Conservation (phyloP, 2,797 vertebrate species). For the Tenualosa ilisha region DNA sequence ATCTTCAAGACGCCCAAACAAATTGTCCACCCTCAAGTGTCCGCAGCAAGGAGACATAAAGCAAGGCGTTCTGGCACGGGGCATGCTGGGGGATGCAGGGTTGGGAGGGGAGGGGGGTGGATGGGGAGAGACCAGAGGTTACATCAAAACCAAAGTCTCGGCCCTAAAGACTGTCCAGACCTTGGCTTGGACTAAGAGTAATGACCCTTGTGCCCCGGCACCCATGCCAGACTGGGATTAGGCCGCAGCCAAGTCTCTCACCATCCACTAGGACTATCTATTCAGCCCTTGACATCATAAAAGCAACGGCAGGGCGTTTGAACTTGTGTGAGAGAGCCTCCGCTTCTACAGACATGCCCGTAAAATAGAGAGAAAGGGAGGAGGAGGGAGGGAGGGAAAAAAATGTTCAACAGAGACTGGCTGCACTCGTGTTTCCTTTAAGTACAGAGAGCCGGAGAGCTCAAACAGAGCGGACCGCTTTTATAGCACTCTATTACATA, state of each 20-base stretch:
- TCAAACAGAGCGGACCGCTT: constrained; percentile 64
- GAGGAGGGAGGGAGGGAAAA: constrained; percentile 53
- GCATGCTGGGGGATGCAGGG: neutral
- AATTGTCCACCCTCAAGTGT: constrained; percentile 70
- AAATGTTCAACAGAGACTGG: constrained; percentile 51
- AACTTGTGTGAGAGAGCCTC: constrained; percentile 67
- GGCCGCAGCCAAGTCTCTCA: constrained; percentile 47
- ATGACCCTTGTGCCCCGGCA: constrained; percentile 43
- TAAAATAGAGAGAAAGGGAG: constrained; percentile 43
- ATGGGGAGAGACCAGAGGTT: constrained; percentile 54
- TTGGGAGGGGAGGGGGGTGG: neutral
- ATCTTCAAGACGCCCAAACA: constrained; percentile 76
- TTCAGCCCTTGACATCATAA: constrained; percentile 69
- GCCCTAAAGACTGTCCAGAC: constrained; percentile 57
- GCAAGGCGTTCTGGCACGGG: constrained; percentile 58
- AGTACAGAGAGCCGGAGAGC: constrained; percentile 66
- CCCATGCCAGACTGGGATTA: constrained; percentile 56
- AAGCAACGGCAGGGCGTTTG: constrained; percentile 68
- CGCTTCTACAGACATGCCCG: constrained; percentile 58
- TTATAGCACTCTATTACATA: constrained; percentile 74
- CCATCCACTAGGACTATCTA: constrained; percentile 58
- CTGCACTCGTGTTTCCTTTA: constrained; percentile 65
- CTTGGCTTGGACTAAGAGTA: constrained; percentile 56
- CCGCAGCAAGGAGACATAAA: constrained; percentile 66
- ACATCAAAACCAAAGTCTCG: constrained; percentile 47